phyloP scores from a whole-genome alignment of 2,888 invertebrate species.

The Galerucella nymphaeae region DNA sequence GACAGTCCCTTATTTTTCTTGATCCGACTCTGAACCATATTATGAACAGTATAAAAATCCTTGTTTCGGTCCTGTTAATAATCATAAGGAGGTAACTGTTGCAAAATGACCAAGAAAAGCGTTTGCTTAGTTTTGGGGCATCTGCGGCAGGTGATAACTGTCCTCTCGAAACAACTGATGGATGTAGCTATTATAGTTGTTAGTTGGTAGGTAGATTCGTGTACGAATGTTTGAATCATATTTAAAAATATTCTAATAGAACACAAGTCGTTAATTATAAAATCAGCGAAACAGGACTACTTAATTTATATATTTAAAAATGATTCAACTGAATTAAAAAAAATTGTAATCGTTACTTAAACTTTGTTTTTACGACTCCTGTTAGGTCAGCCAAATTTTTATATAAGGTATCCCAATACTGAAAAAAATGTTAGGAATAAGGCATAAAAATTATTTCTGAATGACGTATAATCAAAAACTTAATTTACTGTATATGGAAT shows the following conservation, averaged over 20 bases:
- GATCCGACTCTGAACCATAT: too few relatives aligned
- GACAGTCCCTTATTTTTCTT: too few relatives aligned
- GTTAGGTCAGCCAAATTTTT: too few relatives aligned
- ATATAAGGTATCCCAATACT: too few relatives aligned
- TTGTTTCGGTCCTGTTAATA: conserved; percentile 21
- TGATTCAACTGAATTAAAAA: not conserved
- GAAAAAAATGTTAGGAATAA: too few relatives aligned
- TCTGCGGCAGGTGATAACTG: conserved; percentile 45
- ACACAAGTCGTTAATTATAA: conserved; percentile 6
- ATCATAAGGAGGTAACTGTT: conserved; percentile 31
- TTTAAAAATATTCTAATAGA: conserved; percentile 18
- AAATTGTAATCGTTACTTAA: not conserved
- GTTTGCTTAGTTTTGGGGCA: conserved; percentile 39
- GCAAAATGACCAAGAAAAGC: conserved; percentile 29
- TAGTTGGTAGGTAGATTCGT: conserved; percentile 18
- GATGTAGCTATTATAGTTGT: conserved; percentile 37
- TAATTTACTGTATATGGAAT: too few relatives aligned
- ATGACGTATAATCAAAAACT: too few relatives aligned
- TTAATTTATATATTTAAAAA: conserved; percentile 3
- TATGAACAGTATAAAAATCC: not conserved
- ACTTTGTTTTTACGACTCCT: not conserved
- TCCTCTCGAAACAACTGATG: conserved; percentile 38
- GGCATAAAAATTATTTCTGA: too few relatives aligned
- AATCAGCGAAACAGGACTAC: not conserved
- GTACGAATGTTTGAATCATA: conserved; percentile 22